Percentiles rank a stretch among this genome's conserved stretches.
Evolutionary conservation across 2,797 vertebrate species (phyloP).

Genomic region (Thunnus albacares): DNA sequence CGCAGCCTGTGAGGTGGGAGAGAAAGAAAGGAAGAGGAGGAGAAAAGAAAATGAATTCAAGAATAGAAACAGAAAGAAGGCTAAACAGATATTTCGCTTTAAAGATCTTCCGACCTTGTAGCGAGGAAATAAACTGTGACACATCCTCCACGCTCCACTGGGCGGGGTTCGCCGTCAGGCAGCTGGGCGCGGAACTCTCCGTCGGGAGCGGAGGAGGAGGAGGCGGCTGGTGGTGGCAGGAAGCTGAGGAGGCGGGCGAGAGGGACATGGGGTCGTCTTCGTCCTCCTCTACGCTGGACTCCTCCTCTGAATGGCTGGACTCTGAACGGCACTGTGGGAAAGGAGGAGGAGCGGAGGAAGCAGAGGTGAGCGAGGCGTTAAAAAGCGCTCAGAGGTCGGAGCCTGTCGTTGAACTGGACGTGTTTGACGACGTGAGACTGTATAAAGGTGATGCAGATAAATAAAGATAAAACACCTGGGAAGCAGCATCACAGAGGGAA

Average conservation of each 20-base stretch:
- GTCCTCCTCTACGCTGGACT: slow-evolving; percentile 93
- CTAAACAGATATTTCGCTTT: neutral
- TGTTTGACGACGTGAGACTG: neutral
- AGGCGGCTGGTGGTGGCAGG: slow-evolving; percentile 85
- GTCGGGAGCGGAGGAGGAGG: slow-evolving; percentile 86
- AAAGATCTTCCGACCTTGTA: slow-evolving; percentile 88
- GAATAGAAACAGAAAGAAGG: too few relatives aligned
- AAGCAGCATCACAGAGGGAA: neutral
- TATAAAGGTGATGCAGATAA: neutral
- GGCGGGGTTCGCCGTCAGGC: slow-evolving; percentile 90
- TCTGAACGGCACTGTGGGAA: slow-evolving; percentile 89
- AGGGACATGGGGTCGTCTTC: slow-evolving; percentile 87
- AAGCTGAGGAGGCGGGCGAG: slow-evolving; percentile 92
- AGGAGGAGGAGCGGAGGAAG: neutral
- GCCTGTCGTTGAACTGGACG: neutral
- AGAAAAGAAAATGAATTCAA: neutral
- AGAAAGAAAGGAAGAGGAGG: neutral
- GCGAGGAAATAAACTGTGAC: slow-evolving; percentile 94
- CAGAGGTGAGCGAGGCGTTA: neutral
- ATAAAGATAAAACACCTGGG: too few relatives aligned
- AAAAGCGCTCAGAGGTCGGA: neutral
- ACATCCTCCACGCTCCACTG: slow-evolving; percentile 97
- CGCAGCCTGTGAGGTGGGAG: slow-evolving; percentile 87
- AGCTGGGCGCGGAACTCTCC: slow-evolving; percentile 84
- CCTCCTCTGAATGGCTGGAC: slow-evolving; percentile 95